Base-by-base conservation (phyloP, 2,113 vertebrate genomes). In the Clarias gariepinus region DNA sequence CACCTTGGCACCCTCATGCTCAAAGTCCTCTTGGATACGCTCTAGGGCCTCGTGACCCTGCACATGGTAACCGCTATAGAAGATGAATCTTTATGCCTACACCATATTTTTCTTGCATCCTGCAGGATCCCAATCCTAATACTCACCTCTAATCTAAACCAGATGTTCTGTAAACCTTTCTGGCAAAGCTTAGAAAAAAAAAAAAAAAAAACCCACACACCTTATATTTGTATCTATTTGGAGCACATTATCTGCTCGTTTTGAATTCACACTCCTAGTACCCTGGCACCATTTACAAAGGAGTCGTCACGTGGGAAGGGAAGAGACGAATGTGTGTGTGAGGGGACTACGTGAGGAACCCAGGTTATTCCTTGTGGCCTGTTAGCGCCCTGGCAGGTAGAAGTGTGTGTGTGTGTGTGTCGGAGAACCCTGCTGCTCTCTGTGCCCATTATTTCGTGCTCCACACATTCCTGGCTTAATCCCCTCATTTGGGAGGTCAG, bases 401-500 rank as follows among this genome's bases (percentile, higher is more conserved):
- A 83, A 89, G 41, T 47, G 41, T 47, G 41, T 47, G 41, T 47
- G 47, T 47, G 47, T 47, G 47, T 47, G 89, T 90, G 91, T 88
- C 91, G 87, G 91, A 89, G 80, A 85, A 80, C 57, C 81, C 68
- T 78, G 79, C 87, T 58, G 89, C 66, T 84, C 81, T 73, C 55
- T 25, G 47, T 92, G 93, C 90, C 91, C 91, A 93, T 95, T 94
- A 94, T 93, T 92, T 92, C 57, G 25, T 74, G 82, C 82, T 87
- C 91, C 90, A 90, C 87, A 89, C 91, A 90, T 93, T 90, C 93
- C 91, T 88, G 89, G 91, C 91, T 91, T 94, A 95, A 95, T 94
- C 93, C 91, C 91, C 91, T 94, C 94, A 93, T 94, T 94, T 94
- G 90, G 90, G 91, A 94, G 94, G 93, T 93, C 92, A 93, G 92